Base-by-base conservation (phyloP, 1,140 invertebrate species). In the Phocides pigmalion region DNA sequence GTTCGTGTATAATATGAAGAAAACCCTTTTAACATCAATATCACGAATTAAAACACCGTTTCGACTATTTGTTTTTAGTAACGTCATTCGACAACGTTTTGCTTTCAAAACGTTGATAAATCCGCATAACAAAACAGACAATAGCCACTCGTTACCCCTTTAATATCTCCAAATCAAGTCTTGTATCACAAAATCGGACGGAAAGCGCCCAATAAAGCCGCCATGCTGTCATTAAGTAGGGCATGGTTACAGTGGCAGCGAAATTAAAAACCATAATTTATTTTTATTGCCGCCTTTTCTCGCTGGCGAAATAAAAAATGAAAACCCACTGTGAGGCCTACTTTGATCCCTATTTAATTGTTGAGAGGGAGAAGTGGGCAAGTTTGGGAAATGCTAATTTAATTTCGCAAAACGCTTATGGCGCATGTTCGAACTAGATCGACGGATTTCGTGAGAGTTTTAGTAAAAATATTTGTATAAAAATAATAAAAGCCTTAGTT, bases 251-350 rank as follows among this genome's bases (percentile, higher is more conserved):
- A 66, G 42, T 50, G 65, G 63, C 44, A 53, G 15, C 65, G 70
- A 77, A 81, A 82, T 84, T 82, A 84, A 84, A 84, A 84, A 78
- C 74, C 76, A 81, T 82, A 82, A 82, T 79, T 81, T 82, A 82
- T 79, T 76, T 82, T 79, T 82, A 84, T 79, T 74, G 70, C 70
- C 56, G 70, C 49, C 62, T 72, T 74, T 68, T 67, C 54, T 67
- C 71, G 72, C 64, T 35, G 56, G 28, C 46, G 35, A 39, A 58
- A 54, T 44, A 68, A 72, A 59, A 54, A 69, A 72, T 64, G 51
- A 68, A 76, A 65, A 66, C 44, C 64, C 65, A 66, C 47, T 25
- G 63, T 58, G 61, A 54, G 39, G 42, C 44, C 53, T 65, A 59
- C 68, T 72, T 73, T 78, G 79, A 82, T 84, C 78, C 79, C 51